phyloP scores from a whole-genome alignment of 2,113 vertebrate genomes.

The Dicaeum eximium region DNA sequence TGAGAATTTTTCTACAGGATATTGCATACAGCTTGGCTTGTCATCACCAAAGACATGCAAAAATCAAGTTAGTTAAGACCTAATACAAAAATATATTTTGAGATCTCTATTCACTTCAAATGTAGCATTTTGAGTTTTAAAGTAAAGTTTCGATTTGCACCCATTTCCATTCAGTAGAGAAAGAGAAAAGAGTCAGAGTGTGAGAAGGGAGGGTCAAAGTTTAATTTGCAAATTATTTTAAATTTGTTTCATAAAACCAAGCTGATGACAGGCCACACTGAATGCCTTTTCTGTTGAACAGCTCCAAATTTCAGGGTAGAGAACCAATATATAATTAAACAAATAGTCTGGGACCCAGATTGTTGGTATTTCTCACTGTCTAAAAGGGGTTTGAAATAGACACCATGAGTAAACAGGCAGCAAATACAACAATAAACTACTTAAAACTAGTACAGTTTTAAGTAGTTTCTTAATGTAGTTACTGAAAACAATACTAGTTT shows the following conservation, averaged over 20 bases:
- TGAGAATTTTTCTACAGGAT: background rate
- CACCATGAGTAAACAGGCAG: background rate
- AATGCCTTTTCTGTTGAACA: background rate
- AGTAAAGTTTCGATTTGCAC: background rate
- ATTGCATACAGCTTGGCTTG: background rate
- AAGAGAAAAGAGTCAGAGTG: fast-evolving
- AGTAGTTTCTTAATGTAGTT: background rate
- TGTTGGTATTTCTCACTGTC: background rate
- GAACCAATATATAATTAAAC: background rate
- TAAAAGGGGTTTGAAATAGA: background rate
- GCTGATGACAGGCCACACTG: background rate
- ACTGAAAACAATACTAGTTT: background rate
- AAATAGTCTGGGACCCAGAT: background rate
- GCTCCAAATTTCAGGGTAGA: background rate
- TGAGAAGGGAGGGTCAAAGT: background rate
- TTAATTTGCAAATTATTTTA: background rate
- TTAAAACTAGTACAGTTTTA: background rate
- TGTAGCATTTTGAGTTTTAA: background rate
- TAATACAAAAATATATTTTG: background rate
- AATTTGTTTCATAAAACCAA: background rate
- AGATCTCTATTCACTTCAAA: background rate
- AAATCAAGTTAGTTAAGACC: background rate
- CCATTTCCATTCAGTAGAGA: background rate
- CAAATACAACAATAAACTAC: background rate
- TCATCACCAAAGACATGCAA: background rate